Evolutionary conservation across 2,113 vertebrate species (phyloP).

Genomic region (Scophthalmus maximus): DNA sequence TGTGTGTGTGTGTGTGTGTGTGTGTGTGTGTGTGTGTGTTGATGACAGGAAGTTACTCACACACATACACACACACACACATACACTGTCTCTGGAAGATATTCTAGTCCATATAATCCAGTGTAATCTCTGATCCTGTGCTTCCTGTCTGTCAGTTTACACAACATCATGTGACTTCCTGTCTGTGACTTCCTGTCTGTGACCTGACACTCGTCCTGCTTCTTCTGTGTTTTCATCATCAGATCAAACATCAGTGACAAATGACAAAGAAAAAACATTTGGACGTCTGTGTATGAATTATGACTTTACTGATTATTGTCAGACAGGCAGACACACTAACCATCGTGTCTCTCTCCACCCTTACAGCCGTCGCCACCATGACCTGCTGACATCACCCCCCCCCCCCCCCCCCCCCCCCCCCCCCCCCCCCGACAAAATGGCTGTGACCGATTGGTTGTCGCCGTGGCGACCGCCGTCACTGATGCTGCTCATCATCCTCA

Average conservation of each 20-base stretch:
- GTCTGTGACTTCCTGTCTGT: no score
- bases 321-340: no score
- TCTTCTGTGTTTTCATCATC: no score
- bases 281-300: no score
- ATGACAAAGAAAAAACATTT: no score
- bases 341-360: neutral
- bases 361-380: constrained; percentile 51
- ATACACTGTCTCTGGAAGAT: neutral
- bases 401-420: neutral
- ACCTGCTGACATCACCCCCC: constrained; percentile 48
- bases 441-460: constrained; percentile 12
- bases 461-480: constrained; percentile 17
- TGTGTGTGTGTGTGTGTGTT: no score
- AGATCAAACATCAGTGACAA: no score
- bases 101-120: neutral
- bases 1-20: no score
- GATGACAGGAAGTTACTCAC: neutral
- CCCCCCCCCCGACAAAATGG: constrained; percentile 34
- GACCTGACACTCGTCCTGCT: no score
- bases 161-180: no score
- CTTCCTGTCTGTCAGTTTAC: no score
- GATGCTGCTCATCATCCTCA: constrained; percentile 33
- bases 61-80: neutral
- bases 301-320: no score
- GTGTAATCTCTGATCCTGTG: neutral